Conservation (phyloP, 2,888 invertebrate species). For the Sthenelais limicola region DNA sequence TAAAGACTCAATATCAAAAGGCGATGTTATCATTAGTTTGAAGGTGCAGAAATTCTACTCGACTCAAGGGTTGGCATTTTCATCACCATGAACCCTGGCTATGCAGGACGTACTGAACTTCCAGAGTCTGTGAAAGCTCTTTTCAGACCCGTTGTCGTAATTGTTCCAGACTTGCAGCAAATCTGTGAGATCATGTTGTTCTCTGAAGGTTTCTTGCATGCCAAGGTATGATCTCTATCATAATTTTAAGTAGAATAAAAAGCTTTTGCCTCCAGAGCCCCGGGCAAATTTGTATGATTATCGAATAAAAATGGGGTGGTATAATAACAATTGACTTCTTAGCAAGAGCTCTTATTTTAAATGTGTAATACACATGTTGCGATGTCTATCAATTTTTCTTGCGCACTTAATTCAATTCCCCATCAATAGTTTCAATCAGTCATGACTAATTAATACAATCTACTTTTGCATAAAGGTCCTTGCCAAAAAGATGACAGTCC, state of each 20-base stretch:
- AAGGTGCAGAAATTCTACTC: slow-evolving; percentile 85
- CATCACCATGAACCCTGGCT: slow-evolving; percentile 96
- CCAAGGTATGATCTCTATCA: slow-evolving; percentile 77
- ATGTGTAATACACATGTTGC: no score
- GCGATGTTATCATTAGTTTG: slow-evolving; percentile 81
- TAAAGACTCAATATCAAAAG: background rate
- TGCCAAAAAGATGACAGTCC: slow-evolving; percentile 94
- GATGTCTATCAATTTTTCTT: no score
- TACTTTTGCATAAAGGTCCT: slow-evolving; percentile 77
- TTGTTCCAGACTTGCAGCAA: slow-evolving; percentile 90
- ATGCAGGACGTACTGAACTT: slow-evolving; percentile 91
- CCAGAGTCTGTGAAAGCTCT: slow-evolving; percentile 91
- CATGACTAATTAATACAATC: no score
- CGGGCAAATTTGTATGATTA: no score
- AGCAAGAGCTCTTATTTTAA: no score
- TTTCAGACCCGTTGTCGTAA: slow-evolving; percentile 93
- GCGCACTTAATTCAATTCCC: no score
- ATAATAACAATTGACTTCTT: no score
- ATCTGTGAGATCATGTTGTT: slow-evolving; percentile 93
- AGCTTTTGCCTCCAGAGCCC: no score
- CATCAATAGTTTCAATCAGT: no score
- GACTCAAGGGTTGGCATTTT: slow-evolving; percentile 92
- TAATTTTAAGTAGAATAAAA: background rate
- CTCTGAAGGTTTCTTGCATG: slow-evolving; percentile 91
- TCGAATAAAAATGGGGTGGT: no score